phyloP scores from a whole-genome alignment of 2,888 invertebrate genomes.

The Drosophila kokeensis region DNA sequence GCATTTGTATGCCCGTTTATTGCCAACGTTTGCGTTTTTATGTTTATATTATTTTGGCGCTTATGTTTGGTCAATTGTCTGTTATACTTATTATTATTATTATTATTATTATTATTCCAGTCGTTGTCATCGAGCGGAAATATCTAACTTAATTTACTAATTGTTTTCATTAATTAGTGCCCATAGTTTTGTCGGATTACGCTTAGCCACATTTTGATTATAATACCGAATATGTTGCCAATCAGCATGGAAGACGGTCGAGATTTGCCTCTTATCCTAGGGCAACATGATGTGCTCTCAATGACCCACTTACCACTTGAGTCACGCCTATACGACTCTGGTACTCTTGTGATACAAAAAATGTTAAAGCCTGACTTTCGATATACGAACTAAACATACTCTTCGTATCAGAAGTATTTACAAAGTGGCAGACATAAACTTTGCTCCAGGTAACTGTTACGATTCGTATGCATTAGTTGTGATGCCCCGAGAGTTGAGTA shows the following conservation, averaged over 20 bases:
- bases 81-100: slow-evolving; percentile 16
- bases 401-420: neutral
- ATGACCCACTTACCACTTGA: slow-evolving; percentile 69
- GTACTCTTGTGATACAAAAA: slow-evolving; percentile 19
- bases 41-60: slow-evolving; percentile 64
- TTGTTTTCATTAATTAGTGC: slow-evolving; percentile 78
- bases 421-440: neutral
- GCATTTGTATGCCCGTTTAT: slow-evolving; percentile 72
- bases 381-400: slow-evolving; percentile 12
- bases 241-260: slow-evolving; percentile 17
- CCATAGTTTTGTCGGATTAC: slow-evolving; percentile 40
- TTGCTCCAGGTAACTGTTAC: neutral
- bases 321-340: slow-evolving; percentile 22
- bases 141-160: slow-evolving; percentile 73
- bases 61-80: slow-evolving; percentile 57
- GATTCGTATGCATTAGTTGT: neutral
- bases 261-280: slow-evolving; percentile 1
- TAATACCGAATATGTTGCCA: slow-evolving; percentile 37
- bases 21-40: slow-evolving; percentile 78
- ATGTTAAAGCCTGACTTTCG: neutral
- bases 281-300: slow-evolving; percentile 36
- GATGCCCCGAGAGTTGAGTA: neutral
- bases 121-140: slow-evolving; percentile 56
- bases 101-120: slow-evolving; percentile 19
- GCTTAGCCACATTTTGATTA: slow-evolving; percentile 48